A percentile compares a stretch with the other conserved stretches of the same genome.
Conservation (phyloP, 53 echinoderm and acorn worm species). For the Crossaster papposus region DNA sequence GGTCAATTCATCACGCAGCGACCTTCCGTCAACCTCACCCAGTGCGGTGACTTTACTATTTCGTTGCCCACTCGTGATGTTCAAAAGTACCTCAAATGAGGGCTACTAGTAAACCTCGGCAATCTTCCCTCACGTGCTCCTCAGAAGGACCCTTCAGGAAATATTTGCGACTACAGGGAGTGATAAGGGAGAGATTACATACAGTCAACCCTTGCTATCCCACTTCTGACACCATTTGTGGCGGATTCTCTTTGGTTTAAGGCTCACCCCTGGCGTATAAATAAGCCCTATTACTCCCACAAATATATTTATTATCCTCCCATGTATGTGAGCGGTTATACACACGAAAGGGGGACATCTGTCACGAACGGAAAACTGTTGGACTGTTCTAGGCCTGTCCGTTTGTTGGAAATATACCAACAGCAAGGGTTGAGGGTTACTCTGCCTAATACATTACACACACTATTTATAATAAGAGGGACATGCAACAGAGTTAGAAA, state of each 20-base stretch:
- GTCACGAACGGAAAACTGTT: no score
- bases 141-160: not conserved
- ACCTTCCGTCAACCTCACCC: not conserved
- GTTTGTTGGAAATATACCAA: no score
- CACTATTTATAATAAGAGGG: no score
- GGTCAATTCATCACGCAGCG: not conserved
- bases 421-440: no score
- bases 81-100: no score
- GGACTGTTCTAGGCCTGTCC: no score
- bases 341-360: no score
- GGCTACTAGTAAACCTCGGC: not conserved
- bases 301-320: conserved; percentile 12
- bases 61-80: conserved; percentile 10
- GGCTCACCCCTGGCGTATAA: not conserved
- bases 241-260: no score
- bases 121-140: not conserved
- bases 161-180: not conserved
- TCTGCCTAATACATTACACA: no score
- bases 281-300: not conserved
- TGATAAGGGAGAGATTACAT: no score
- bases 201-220: not conserved
- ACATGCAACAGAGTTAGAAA: no score
- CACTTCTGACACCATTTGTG: no score
- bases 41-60: not conserved
- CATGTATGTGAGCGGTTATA: not conserved